Percentiles rank a stretch among this genome's conserved stretches.
Conservation (phyloP, 2,888 invertebrate genomes). For the Entomobrya proxima region DNA sequence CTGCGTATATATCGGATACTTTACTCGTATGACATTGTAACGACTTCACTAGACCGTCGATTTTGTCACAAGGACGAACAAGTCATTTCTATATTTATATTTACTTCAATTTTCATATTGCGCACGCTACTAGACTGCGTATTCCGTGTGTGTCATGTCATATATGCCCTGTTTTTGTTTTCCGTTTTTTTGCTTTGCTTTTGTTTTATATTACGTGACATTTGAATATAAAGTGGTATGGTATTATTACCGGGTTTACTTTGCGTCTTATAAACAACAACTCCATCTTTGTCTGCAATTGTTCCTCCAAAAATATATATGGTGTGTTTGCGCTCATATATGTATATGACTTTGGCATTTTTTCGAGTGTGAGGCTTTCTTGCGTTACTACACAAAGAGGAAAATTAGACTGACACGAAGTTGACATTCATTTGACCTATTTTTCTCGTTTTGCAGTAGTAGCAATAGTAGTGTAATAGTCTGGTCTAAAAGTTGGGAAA, state of each 20-base stretch:
- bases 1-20: background rate
- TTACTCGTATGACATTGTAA: conserved; percentile 47
- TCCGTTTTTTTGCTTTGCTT: background rate
- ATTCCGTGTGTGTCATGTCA: background rate
- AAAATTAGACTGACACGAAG: conserved; percentile 65
- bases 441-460: conserved; percentile 26
- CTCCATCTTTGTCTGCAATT: background rate
- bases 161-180: conserved; percentile 7
- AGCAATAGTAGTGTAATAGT: background rate
- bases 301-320: background rate
- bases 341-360: background rate
- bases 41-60: conserved; percentile 30
- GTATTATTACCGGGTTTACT: background rate
- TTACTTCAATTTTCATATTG: conserved; percentile 2
- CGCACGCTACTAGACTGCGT: too few species aligned
- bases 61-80: conserved; percentile 52
- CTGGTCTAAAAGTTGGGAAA: background rate
- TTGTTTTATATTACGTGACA: background rate
- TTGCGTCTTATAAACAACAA: background rate
- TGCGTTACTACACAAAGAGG: conserved; percentile 30
- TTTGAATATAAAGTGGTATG: conserved; percentile 8
- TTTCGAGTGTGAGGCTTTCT: background rate
- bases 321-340: too few species aligned
- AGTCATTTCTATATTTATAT: conserved; percentile 36
- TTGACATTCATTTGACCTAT: conserved; percentile 69